These are phyloP conservation scores for Lepidothrix coronata DNA, from an alignment of 2,113 vertebrate species.

Conservation along the genomic window DNA sequence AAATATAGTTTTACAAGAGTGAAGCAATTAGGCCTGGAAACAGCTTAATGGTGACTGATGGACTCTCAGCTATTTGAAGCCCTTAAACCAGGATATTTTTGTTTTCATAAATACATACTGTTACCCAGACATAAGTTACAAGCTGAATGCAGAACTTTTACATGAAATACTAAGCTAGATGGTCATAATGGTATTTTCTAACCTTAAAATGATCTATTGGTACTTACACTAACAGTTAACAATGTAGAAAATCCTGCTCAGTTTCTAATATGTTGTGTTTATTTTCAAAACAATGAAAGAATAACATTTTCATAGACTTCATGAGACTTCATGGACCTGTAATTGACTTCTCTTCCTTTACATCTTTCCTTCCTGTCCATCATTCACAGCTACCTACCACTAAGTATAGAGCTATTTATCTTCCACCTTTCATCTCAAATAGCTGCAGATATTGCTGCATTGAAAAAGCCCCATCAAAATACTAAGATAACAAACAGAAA, in stretches of 20 bases:
- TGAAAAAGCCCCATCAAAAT: background rate
- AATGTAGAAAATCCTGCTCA: background rate
- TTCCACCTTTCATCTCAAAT: background rate
- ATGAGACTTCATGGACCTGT: background rate
- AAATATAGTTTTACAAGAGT: background rate
- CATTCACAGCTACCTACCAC: background rate
- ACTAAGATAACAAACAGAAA: background rate
- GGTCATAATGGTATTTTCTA: background rate
- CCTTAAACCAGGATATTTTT: background rate
- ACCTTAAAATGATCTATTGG: background rate
- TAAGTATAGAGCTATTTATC: background rate
- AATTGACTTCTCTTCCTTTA: background rate
- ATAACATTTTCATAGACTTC: background rate
- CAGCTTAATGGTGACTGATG: background rate
- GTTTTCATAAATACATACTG: background rate
- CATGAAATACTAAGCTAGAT: background rate
- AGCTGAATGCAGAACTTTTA: background rate
- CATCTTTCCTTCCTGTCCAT: background rate
- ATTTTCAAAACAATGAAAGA: constrained; percentile 38
- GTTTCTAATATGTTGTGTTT: background rate
- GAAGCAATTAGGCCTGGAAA: constrained; percentile 1
- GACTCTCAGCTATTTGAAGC: background rate
- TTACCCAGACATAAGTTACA: background rate
- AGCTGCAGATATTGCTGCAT: background rate
- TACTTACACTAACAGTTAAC: background rate